Conservation (phyloP, 2,797 vertebrate genomes). For the Onychomys torridus region DNA sequence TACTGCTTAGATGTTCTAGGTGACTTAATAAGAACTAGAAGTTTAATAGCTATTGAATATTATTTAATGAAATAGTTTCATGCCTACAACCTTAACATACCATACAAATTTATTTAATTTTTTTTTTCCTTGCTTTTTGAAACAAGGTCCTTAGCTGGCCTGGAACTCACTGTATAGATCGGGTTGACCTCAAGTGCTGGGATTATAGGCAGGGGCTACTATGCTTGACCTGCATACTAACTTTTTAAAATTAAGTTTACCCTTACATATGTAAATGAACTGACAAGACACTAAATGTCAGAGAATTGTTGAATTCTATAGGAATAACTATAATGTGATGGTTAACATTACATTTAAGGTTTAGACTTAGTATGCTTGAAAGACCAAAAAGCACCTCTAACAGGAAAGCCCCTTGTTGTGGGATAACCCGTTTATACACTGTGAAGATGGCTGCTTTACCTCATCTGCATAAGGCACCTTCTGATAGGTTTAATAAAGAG, state of each 20-base stretch:
- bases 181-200: neutral
- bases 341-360: neutral
- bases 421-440: neutral
- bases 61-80: constrained; percentile 54
- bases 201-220: neutral
- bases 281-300: neutral
- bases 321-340: neutral
- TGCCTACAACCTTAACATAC: neutral
- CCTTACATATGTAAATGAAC: constrained; percentile 39
- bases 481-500: neutral
- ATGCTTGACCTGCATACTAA: neutral
- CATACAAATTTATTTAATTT: neutral
- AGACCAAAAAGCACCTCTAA: neutral
- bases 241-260: neutral
- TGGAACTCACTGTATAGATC: neutral
- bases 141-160: neutral
- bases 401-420: neutral
- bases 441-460: neutral
- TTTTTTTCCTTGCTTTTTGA: neutral
- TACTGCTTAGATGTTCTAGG: neutral
- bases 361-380: neutral
- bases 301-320: neutral
- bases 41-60: constrained; percentile 1
- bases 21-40: constrained; percentile 33
- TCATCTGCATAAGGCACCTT: neutral